A percentile compares a stretch with the other conserved stretches of the same genome.
phyloP scores from a whole-genome alignment of 2,113 vertebrate genomes.

The Hemicordylus capensis region DNA sequence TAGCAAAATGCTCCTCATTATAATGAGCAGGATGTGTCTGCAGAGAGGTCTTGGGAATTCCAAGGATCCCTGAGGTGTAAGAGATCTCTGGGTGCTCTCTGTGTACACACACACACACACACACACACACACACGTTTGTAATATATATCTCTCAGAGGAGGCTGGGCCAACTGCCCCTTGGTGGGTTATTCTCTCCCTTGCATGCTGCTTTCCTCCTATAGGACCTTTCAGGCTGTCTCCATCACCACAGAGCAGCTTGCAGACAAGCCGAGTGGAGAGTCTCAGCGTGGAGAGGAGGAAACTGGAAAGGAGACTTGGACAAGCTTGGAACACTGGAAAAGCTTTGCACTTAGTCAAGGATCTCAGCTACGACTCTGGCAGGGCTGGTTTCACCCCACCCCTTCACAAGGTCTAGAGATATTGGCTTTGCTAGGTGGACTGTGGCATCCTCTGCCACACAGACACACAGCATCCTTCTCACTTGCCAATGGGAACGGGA shows the following conservation, averaged over 20 bases:
- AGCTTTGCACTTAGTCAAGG: no score
- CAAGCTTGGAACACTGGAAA: accelerated
- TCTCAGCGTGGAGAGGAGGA: accelerated
- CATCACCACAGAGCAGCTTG: accelerated
- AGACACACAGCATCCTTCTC: neutral
- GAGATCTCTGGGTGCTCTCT: neutral
- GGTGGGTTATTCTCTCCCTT: neutral
- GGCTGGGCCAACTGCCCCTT: neutral
- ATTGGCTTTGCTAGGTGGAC: neutral
- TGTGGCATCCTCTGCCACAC: neutral
- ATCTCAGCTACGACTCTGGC: accelerated
- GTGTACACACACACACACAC: no score
- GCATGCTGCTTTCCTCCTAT: accelerated
- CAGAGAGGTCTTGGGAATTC: neutral
- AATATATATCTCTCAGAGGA: no score
- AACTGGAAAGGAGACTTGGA: accelerated
- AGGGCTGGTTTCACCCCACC: neutral
- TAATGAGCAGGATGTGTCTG: neutral
- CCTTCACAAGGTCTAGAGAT: accelerated
- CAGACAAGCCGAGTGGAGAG: accelerated
- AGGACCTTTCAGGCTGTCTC: conserved; percentile 37
- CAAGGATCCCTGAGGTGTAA: neutral
- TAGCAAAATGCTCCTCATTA: neutral
- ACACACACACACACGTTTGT: neutral
- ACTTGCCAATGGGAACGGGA: neutral